phyloP scores from a whole-genome alignment of 2,797 vertebrate genomes.

The Labroides dimidiatus region DNA sequence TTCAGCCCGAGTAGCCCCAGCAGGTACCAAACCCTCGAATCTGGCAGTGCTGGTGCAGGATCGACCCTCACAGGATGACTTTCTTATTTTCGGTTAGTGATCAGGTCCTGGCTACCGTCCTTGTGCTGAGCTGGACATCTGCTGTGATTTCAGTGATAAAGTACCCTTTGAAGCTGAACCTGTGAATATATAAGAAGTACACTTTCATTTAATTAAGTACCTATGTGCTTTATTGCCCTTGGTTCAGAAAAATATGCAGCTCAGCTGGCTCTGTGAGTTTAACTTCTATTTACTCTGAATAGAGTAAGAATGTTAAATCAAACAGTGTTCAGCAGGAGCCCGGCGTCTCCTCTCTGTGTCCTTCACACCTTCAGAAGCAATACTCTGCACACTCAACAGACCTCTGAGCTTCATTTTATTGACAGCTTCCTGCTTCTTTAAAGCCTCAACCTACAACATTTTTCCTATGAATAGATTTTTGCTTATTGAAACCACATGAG shows the following conservation, averaged over 20 bases:
- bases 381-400: conserved; percentile 4
- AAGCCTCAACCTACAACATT: not conserved
- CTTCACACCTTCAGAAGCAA: conserved; percentile 20
- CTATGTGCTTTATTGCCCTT: conserved; percentile 17
- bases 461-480: not conserved
- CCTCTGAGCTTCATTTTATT: not conserved
- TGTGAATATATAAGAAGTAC: conserved; percentile 8
- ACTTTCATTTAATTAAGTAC: conserved; percentile 31
- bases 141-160: conserved; percentile 33
- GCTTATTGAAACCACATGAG: conserved; percentile 1
- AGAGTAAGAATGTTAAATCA: conserved; percentile 2
- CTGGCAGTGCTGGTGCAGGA: conserved; percentile 22
- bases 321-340: not conserved
- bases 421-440: not conserved
- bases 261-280: not conserved
- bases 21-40: conserved; percentile 41
- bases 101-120: conserved; percentile 22
- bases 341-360: not conserved
- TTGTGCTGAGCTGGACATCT: conserved; percentile 52
- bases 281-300: not conserved
- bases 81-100: conserved; percentile 40
- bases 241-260: not conserved
- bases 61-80: conserved; percentile 44
- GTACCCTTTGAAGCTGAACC: conserved; percentile 12
- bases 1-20: conserved; percentile 62